Percentiles rank a stretch among this genome's conserved stretches.
phyloP scores from a whole-genome alignment of 2,113 vertebrate species.

The Cyprinodon variegatus region DNA sequence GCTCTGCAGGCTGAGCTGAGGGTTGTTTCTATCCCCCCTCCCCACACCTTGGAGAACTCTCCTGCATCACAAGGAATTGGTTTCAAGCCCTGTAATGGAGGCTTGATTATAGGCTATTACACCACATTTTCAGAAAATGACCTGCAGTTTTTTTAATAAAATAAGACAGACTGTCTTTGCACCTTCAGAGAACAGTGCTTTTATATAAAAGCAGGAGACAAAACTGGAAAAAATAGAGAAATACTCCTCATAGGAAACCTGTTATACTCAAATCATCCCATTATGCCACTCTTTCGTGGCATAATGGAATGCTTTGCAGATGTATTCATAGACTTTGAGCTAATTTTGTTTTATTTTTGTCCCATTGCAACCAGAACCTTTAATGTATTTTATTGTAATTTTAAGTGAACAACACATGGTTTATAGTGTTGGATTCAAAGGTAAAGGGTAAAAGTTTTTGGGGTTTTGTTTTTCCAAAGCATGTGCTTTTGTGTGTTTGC shows the following conservation, averaged over 20 bases:
- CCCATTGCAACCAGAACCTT: neutral
- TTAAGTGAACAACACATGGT: neutral
- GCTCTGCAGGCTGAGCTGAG: slow-evolving; percentile 31
- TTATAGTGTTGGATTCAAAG: neutral
- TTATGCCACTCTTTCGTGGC: slow-evolving; percentile 60
- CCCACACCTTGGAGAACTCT: slow-evolving; percentile 7
- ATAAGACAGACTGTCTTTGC: slow-evolving; percentile 8
- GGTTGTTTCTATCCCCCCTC: slow-evolving; percentile 6
- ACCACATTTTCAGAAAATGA: slow-evolving; percentile 42
- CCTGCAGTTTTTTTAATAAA: slow-evolving; percentile 14
- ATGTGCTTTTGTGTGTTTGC: no score
- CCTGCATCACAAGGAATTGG: slow-evolving; percentile 36
- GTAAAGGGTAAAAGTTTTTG: no score
- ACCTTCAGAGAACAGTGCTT: slow-evolving; percentile 19
- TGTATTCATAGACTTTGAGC: neutral
- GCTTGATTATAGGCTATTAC: slow-evolving; percentile 56
- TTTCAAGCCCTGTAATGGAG: slow-evolving; percentile 50
- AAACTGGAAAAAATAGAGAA: neutral
- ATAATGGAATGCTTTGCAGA: slow-evolving; percentile 42
- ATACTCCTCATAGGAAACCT: slow-evolving; percentile 35
- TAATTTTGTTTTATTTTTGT: neutral
- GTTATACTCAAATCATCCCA: slow-evolving; percentile 60
- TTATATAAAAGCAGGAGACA: slow-evolving; percentile 17
- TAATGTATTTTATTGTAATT: neutral
- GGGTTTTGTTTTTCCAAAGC: no score